Base-by-base conservation (phyloP, 2,888 invertebrate species). In the Dryobota labecula region DNA sequence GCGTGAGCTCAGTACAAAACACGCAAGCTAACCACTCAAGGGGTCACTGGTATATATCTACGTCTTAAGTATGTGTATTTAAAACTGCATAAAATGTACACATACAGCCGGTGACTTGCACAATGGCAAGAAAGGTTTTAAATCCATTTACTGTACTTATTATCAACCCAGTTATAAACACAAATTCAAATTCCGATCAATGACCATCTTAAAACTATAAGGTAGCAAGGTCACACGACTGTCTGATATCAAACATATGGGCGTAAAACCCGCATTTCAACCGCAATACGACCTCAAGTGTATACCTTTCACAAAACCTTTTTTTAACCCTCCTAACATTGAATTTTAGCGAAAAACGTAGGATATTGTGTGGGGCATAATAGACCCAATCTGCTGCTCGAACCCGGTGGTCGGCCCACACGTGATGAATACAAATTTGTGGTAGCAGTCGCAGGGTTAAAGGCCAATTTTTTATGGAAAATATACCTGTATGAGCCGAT, bases 261-360 rank as follows among this genome's bases (percentile, higher is more conserved):
- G 27, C 73, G 61, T 70, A 68, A 74, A 83, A 73, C 60, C 64
- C 74, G 69, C 70, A 76, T 77, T 72, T 68, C 64, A 69, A 62
- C 68, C 67, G 69, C 73, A 79, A 83, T 83, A 83, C 68, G 78
- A 73, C 73, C 76, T 73, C 78, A 72, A 80, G 79, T 73, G 72
- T 75, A 67, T 74, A 78, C 73, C 72, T 80, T 73, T 60, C 67
- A 84, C 75, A 75, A 79, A 86, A 85, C 85, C 88, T 86, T 76
- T 85, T 84, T 87, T 82, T 70, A 85, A 85, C 86, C 85, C 79
- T 80, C 78, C 72, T 82, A 80, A 84, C 88, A 88, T 88, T 86
- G 89, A 89, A 87, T 89, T 89, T 87, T 82, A 83, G 82, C 71
- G 84, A 85, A 85, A 83, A 89, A 87, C 84, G 83, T 78, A 64